Evolutionary conservation across 2,797 vertebrate species (phyloP), one percentile per base, ranked within the genome.

Genomic region (Oryzias dopingdopingensis): DNA sequence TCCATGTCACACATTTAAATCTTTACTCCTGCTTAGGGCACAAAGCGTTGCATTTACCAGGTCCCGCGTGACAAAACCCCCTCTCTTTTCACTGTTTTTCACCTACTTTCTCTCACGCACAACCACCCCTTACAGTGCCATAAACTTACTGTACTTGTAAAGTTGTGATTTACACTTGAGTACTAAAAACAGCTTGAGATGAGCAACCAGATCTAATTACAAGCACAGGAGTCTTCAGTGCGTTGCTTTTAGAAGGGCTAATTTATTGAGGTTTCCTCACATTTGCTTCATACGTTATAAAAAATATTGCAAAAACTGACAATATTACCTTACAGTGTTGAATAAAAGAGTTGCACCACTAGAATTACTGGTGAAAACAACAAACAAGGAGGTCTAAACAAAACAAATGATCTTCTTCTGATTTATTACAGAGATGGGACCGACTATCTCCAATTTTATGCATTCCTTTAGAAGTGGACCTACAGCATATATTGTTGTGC

Each of bases 101-200:
- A 40, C 53, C 37, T 52, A 44, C 52, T 59, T 67, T 75, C 46
- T 63, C 52, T 70, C 59, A 55, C 68, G 68, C 67, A 75, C 59
- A 68, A 62, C 59, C 66, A 62, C 51, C 53, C 59, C 82, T 75
- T 70, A 69, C 50, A 43, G 59, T 78, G 67, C 45, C 26, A 62
- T 77, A 53, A 59, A 59, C 67, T 72, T 46, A 80, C 32, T 37
- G 32, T 37, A 37, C 79, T 86, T 86, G 84, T 87, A 82, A 88
- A 87, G 70, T 68, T 68, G 73, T 79, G 77, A 87, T 85, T 89
- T 88, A 86, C 77, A 86, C 77, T 74, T 72, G 71, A 72, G 81
- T 64, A 73, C 69, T 80, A 80, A 87, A 89, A 82, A 80, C 78
- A 87, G 82, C 78, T 77, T 85, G 79, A 86, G 66, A 87, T 72